Evolutionary conservation across 2,113 vertebrate genomes (phyloP).

Genomic region (Heteronetta atricapilla): DNA sequence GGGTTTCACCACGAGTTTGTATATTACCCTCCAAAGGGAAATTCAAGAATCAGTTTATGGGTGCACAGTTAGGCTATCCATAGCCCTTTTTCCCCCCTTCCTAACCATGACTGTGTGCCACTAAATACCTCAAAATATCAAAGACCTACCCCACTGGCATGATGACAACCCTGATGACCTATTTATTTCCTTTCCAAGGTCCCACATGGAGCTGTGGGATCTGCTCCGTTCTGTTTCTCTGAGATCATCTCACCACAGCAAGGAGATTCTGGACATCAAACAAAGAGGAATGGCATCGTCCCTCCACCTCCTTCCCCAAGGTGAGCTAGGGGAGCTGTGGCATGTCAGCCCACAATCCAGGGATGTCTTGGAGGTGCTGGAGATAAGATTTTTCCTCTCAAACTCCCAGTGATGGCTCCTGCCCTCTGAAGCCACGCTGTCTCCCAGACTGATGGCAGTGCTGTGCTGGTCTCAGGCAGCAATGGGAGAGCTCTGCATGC

Average conservation of each 20-base stretch:
- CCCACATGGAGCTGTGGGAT: rapidly evolving
- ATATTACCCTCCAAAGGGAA: not conserved
- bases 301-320: not conserved
- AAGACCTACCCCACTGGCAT: not conserved
- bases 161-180: not conserved
- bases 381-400: not conserved
- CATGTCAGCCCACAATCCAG: no score
- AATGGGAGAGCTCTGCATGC: not conserved
- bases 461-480: not conserved
- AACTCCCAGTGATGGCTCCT: not conserved
- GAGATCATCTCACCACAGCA: not conserved
- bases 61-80: not conserved
- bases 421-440: not conserved
- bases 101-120: not conserved
- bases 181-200: not conserved
- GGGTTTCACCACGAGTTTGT: not conserved
- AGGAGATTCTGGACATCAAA: not conserved
- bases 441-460: not conserved
- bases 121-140: not conserved
- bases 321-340: not conserved
- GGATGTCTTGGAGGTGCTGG: not conserved
- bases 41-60: not conserved
- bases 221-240: not conserved
- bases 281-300: not conserved
- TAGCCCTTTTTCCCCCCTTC: not conserved